Conservation (phyloP, 2,888 invertebrate species). For the Cyclophora punctaria region DNA sequence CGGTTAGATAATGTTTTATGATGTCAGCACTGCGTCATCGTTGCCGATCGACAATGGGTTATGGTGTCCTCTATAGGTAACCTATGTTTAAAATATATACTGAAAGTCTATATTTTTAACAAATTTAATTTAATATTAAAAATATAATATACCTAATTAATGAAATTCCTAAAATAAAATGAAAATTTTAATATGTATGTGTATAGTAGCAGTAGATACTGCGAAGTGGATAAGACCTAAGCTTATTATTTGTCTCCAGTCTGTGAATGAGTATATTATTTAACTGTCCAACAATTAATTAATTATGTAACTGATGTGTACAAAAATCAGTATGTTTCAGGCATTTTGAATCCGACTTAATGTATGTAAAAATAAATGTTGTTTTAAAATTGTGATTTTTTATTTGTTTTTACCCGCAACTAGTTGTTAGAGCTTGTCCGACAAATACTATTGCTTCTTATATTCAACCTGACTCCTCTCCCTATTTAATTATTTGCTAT, state of each 20-base stretch:
- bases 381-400: constrained; percentile 69
- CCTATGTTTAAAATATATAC: constrained; percentile 61
- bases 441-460: too few relatives aligned
- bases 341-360: constrained; percentile 75
- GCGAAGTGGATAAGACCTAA: constrained; percentile 49
- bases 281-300: constrained; percentile 69
- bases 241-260: constrained; percentile 47
- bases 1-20: constrained; percentile 32
- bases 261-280: constrained; percentile 54
- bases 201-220: constrained; percentile 60
- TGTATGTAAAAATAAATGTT: constrained; percentile 76
- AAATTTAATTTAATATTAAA: constrained; percentile 56
- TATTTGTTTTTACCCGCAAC: not conserved
- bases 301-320: constrained; percentile 70
- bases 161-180: constrained; percentile 70
- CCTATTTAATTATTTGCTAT: too few relatives aligned
- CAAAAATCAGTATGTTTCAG: constrained; percentile 73
- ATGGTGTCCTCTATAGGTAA: constrained; percentile 40
- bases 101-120: constrained; percentile 70
- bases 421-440: too few relatives aligned
- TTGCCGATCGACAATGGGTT: constrained; percentile 41
- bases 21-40: constrained; percentile 32
- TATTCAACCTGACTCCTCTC: too few relatives aligned
- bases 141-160: constrained; percentile 52
- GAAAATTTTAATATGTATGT: constrained; percentile 68